phyloP scores from a whole-genome alignment of 2,888 invertebrate species.

The Linnaemya tessellans region DNA sequence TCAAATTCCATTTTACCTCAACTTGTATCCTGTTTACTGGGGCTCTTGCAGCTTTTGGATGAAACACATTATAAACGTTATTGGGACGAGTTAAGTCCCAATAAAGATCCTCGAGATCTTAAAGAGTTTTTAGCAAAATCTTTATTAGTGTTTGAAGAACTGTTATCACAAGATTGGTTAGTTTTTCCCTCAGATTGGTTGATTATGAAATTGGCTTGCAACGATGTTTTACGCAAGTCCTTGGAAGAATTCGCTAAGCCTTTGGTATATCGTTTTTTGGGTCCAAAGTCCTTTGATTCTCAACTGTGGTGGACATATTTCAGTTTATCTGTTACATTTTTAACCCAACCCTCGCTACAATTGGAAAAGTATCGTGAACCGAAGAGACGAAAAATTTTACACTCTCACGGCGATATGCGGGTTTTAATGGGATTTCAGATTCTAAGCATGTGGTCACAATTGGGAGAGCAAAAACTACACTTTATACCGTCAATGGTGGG shows the following conservation, averaged over 20 bases:
- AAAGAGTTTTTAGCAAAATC: constrained; percentile 94
- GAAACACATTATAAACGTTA: constrained; percentile 94
- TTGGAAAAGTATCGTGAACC: constrained; percentile 92
- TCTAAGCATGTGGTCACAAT: constrained; percentile 94
- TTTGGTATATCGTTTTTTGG: constrained; percentile 91
- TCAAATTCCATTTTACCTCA: constrained; percentile 88
- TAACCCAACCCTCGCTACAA: constrained; percentile 92
- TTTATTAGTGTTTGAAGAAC: constrained; percentile 85
- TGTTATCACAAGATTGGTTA: constrained; percentile 82
- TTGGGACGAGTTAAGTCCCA: constrained; percentile 90
- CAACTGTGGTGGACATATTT: constrained; percentile 92
- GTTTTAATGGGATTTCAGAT: constrained; percentile 96
- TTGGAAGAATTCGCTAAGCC: constrained; percentile 95
- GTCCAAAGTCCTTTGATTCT: constrained; percentile 89
- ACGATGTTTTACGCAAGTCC: constrained; percentile 92
- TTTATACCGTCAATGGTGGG: constrained; percentile 97
- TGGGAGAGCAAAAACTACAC: constrained; percentile 93
- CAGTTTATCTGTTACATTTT: constrained; percentile 90
- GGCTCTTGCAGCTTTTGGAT: constrained; percentile 92
- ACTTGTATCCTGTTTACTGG: constrained; percentile 93
- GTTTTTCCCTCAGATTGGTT: constrained; percentile 95
- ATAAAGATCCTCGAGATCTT: constrained; percentile 89
- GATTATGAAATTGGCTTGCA: constrained; percentile 93
- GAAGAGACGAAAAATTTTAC: constrained; percentile 90
- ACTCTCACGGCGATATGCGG: constrained; percentile 94